phyloP scores from a whole-genome alignment of 2,113 vertebrate species.

The Dermatemys mawii region DNA sequence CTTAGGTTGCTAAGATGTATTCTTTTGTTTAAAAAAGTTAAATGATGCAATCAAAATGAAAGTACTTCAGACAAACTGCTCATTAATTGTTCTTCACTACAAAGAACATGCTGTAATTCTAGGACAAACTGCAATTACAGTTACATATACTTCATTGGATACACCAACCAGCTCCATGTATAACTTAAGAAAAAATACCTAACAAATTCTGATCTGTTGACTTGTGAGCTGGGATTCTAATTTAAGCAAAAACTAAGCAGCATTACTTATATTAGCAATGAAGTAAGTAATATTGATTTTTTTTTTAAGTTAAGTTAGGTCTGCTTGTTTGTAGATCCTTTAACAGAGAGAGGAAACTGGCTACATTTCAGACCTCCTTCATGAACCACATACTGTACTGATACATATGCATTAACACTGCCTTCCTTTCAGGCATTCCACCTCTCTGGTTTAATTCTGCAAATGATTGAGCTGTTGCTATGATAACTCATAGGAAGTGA shows the following conservation, averaged over 20 bases:
- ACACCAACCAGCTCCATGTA: neutral
- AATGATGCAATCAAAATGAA: neutral
- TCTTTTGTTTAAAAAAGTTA: neutral
- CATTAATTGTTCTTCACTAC: neutral
- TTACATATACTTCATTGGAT: neutral
- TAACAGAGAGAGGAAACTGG: neutral
- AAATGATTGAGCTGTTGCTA: neutral
- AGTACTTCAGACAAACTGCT: slow-evolving; percentile 33
- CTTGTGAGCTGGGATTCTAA: neutral
- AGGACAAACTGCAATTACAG: neutral
- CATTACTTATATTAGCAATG: neutral
- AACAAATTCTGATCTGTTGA: neutral
- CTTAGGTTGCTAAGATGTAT: neutral
- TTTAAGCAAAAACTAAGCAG: neutral
- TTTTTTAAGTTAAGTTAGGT: neutral
- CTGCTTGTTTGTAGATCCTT: neutral
- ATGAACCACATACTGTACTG: neutral
- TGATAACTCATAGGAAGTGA: neutral
- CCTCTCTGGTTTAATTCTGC: neutral
- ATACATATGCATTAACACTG: neutral
- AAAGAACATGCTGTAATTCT: neutral
- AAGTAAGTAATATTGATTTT: neutral
- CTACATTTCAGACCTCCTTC: neutral
- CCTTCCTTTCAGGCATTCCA: neutral
- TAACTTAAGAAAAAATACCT: neutral